phyloP scores from a whole-genome alignment of 2,113 vertebrate species.

The Bungarus multicinctus region DNA sequence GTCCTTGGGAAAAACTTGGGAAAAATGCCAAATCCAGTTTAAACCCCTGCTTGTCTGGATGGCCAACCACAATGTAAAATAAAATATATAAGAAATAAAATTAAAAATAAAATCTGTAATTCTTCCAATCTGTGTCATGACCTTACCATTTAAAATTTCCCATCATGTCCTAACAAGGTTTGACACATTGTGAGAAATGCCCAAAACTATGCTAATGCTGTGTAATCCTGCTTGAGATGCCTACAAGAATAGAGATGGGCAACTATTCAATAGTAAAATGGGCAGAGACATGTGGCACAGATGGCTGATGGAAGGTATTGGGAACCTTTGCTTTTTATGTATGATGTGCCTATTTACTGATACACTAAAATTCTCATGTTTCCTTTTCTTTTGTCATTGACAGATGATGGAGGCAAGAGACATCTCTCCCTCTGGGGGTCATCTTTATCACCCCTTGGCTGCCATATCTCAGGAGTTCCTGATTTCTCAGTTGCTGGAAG shows the following conservation, averaged over 20 bases:
- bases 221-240: background rate
- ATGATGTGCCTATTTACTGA: background rate
- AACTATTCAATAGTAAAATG: background rate
- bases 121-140: background rate
- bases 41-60: background rate
- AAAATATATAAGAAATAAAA: background rate
- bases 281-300: background rate
- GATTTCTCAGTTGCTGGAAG: background rate
- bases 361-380: background rate
- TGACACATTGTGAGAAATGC: background rate
- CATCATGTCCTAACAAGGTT: background rate
- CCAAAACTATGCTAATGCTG: background rate
- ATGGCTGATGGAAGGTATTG: background rate
- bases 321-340: background rate
- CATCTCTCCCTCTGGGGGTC: background rate
- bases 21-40: background rate
- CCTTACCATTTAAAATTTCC: background rate
- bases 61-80: background rate
- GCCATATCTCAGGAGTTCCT: background rate
- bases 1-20: background rate
- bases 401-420: background rate
- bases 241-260: background rate
- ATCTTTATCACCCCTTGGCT: background rate
- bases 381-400: background rate
- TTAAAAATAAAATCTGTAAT: background rate